Evolutionary conservation across 2,797 vertebrate species (phyloP).

Genomic region (Erpetoichthys calabaricus): DNA sequence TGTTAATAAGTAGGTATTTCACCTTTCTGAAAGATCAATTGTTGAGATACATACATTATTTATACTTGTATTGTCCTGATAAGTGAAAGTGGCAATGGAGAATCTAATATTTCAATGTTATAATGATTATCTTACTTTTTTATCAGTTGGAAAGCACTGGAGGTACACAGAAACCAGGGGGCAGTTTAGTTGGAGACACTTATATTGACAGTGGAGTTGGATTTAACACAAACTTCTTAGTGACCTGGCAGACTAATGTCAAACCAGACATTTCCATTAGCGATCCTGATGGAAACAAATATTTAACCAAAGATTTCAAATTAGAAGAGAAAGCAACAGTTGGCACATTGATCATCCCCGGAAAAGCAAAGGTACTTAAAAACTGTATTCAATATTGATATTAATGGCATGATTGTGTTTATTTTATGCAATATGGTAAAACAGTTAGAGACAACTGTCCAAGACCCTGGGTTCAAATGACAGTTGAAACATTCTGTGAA

Average conservation of each 20-base stretch:
- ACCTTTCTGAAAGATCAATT: too few species aligned
- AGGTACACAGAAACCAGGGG: neutral
- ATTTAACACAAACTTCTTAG: neutral
- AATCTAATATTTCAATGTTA: too few species aligned
- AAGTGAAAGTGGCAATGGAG: too few species aligned
- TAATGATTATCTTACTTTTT: neutral
- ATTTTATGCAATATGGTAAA: too few species aligned
- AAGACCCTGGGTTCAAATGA: too few species aligned
- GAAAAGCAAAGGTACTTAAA: neutral
- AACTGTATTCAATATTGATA: too few species aligned
- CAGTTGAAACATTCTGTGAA: too few species aligned
- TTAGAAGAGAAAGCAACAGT: neutral
- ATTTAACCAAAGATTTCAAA: neutral
- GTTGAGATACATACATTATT: too few species aligned
- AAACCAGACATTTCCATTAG: neutral
- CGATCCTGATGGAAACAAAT: neutral
- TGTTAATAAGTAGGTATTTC: too few species aligned
- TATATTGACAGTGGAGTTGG: neutral
- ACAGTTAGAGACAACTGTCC: too few species aligned
- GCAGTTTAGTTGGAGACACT: neutral
- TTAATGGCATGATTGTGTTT: too few species aligned
- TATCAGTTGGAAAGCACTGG: neutral
- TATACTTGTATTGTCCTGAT: too few species aligned
- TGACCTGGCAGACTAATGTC: neutral
- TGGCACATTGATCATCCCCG: neutral